Evolutionary conservation across 2,888 invertebrate species (phyloP).

Genomic region (Chromoteleia sp.): DNA sequence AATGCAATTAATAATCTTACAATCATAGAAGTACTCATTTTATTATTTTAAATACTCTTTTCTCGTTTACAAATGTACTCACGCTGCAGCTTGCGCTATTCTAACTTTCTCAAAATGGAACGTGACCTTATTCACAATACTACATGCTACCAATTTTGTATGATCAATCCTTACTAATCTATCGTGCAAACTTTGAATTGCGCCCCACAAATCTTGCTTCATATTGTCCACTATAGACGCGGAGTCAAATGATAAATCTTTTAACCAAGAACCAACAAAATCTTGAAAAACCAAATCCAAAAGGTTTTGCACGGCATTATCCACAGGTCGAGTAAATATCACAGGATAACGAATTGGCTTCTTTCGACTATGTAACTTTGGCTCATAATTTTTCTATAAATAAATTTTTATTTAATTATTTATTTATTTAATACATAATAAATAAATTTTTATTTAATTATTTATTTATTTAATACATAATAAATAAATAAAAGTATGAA

Average conservation of each 20-base stretch:
- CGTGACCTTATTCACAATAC: conserved; percentile 92
- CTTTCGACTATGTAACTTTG: conserved; percentile 80
- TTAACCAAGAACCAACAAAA: conserved; percentile 91
- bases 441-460: not conserved
- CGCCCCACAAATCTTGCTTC: conserved; percentile 93
- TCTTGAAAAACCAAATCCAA: conserved; percentile 92
- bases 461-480: no score
- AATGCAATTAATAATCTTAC: not conserved
- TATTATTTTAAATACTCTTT: not conserved
- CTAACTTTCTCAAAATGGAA: conserved; percentile 94
- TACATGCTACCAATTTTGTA: conserved; percentile 92
- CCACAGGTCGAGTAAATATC: conserved; percentile 93
- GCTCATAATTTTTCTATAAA: conserved; percentile 79
- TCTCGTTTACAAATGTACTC: no score
- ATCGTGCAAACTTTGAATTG: conserved; percentile 90
- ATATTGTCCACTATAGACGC: conserved; percentile 88
- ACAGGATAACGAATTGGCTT: conserved; percentile 88
- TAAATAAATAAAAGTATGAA: not conserved
- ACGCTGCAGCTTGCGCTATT: conserved; percentile 91
- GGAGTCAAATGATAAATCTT: conserved; percentile 89
- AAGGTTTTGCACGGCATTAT: conserved; percentile 92
- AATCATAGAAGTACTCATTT: not conserved
- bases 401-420: not conserved
- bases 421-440: no score
- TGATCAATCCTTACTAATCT: conserved; percentile 91